Evolutionary conservation across 2,113 vertebrate species (phyloP).

Genomic region (Mormyrus iriodes): DNA sequence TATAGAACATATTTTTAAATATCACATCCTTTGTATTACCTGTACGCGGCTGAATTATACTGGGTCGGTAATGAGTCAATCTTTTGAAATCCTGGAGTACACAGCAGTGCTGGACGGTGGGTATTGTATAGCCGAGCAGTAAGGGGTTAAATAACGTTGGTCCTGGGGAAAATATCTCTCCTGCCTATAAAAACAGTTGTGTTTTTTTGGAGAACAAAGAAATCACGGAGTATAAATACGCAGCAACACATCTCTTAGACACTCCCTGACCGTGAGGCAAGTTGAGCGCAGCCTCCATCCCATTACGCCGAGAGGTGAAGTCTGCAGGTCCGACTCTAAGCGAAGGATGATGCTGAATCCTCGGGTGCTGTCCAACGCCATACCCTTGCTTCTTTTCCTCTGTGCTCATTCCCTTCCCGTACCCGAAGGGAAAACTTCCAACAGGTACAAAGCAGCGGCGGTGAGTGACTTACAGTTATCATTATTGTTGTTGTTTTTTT

Average conservation of each 20-base stretch:
- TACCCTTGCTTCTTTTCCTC: conserved; percentile 28
- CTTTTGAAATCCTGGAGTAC: neutral
- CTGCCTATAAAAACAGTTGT: conserved; percentile 42
- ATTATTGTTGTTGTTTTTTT: neutral
- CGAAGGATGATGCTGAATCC: conserved; percentile 25
- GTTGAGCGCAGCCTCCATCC: conserved; percentile 14
- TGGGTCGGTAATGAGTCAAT: neutral
- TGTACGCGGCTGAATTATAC: neutral
- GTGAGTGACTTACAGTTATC: conserved; percentile 46
- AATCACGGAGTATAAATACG: conserved; percentile 53
- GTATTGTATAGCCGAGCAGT: neutral
- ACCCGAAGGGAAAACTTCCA: conserved; percentile 30
- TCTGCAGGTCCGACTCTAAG: conserved; percentile 13
- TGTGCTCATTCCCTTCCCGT: conserved; percentile 34
- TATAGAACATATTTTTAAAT: neutral
- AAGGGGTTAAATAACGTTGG: conserved; percentile 38
- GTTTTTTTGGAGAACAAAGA: conserved; percentile 60
- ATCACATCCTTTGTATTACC: neutral
- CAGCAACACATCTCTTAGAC: conserved; percentile 35
- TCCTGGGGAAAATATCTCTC: conserved; percentile 44
- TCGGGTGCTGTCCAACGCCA: neutral
- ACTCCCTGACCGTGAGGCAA: conserved; percentile 26
- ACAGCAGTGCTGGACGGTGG: neutral
- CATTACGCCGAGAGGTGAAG: neutral
- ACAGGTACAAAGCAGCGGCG: conserved; percentile 39